Evolutionary conservation across 2,113 vertebrate species (phyloP).

Genomic region (Periophthalmodon schlosseri): DNA sequence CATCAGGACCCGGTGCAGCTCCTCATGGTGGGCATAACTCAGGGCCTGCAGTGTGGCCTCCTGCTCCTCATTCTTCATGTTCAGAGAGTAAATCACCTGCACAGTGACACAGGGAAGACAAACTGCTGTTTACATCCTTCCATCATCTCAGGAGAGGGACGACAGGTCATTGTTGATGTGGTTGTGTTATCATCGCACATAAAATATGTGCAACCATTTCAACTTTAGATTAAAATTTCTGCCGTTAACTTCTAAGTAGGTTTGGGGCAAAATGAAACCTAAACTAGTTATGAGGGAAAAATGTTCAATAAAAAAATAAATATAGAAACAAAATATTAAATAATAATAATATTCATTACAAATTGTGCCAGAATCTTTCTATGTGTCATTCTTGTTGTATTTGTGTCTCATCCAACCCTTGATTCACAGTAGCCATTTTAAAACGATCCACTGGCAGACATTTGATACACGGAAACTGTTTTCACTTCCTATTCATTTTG

Average conservation of each 20-base stretch:
- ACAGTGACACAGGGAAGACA: background rate
- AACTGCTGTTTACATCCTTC: background rate
- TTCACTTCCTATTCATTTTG: background rate
- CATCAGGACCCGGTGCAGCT: conserved; percentile 82
- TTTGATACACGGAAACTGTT: background rate
- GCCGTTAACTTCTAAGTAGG: background rate
- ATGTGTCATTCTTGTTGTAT: background rate
- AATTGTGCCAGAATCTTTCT: no score
- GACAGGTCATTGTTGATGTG: background rate
- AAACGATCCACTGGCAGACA: background rate
- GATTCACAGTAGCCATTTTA: background rate
- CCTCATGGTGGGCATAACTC: conserved; percentile 83
- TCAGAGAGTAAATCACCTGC: conserved; percentile 94
- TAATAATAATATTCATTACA: no score
- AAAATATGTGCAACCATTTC: background rate
- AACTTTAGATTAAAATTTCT: background rate
- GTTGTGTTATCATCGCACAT: background rate
- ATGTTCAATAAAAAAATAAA: no score
- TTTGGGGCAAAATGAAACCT: background rate
- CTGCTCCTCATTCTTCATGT: conserved; percentile 92
- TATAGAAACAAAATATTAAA: no score
- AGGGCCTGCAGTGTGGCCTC: conserved; percentile 84
- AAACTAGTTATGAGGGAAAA: no score
- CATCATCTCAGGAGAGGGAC: background rate
- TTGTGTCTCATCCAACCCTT: background rate